These are phyloP conservation scores for Macropodus opercularis DNA, from an alignment of 2,797 vertebrate genomes.

Conservation along the genomic window DNA sequence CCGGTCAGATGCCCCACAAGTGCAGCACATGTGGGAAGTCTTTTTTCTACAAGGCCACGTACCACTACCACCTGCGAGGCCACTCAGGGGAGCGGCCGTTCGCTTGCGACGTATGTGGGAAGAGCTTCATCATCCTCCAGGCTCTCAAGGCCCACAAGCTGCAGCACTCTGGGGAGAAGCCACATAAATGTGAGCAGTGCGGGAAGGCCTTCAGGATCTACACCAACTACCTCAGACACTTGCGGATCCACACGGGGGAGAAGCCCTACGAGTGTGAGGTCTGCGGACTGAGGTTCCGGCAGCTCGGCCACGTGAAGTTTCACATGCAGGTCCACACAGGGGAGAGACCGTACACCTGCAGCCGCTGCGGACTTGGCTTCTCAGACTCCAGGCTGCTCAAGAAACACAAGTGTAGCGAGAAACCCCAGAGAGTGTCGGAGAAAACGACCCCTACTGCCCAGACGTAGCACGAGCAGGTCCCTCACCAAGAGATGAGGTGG, in stretches of 20 bases:
- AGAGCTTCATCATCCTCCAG: conserved; percentile 71
- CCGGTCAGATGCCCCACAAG: conserved; percentile 56
- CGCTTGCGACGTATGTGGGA: conserved; percentile 74
- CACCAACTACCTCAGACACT: conserved; percentile 71
- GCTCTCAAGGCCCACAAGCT: conserved; percentile 74
- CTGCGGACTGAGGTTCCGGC: conserved; percentile 74
- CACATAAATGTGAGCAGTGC: conserved; percentile 70
- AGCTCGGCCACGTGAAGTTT: conserved; percentile 76
- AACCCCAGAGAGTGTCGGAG: not conserved
- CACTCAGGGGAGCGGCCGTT: conserved; percentile 77
- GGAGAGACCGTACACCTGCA: conserved; percentile 68
- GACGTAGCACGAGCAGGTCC: not conserved
- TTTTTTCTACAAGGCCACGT: conserved; percentile 78
- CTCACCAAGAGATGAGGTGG: too few relatives aligned
- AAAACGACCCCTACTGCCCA: not conserved
- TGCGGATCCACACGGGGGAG: conserved; percentile 78
- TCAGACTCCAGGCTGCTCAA: conserved; percentile 78
- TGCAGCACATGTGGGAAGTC: conserved; percentile 73
- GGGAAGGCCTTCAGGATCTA: conserved; percentile 73
- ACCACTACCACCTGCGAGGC: conserved; percentile 70
- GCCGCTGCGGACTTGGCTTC: conserved; percentile 74
- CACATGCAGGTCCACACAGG: conserved; percentile 80
- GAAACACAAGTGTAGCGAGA: conserved; percentile 68
- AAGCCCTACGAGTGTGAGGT: conserved; percentile 78
- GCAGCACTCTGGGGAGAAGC: conserved; percentile 76